Percentiles rank a stretch among this genome's conserved stretches.
Evolutionary conservation across 2,113 vertebrate species (phyloP).

Genomic region (mouse (Mus musculus)): DNA sequence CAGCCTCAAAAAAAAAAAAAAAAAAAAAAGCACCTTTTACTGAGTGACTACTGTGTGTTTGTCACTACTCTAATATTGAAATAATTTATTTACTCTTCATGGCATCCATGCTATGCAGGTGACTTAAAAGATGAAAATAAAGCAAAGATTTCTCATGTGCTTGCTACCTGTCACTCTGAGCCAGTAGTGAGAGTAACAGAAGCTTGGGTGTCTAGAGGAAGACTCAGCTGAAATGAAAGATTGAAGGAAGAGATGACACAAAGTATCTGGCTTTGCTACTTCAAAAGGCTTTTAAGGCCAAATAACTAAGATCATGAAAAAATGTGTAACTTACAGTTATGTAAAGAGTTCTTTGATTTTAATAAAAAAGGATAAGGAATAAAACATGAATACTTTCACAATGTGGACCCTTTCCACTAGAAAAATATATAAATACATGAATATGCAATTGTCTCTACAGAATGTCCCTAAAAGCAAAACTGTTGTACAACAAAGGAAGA

Average conservation of each 20-base stretch:
- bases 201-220: background rate
- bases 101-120: background rate
- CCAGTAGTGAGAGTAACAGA: background rate
- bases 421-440: slow-evolving; percentile 43
- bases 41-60: background rate
- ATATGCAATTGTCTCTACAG: background rate
- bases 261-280: slow-evolving; percentile 33
- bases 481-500: background rate
- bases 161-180: background rate
- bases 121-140: background rate
- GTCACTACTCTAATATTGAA: background rate
- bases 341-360: slow-evolving; percentile 59
- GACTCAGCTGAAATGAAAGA: background rate
- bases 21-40: background rate
- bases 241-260: background rate
- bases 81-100: background rate
- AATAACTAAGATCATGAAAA: slow-evolving; percentile 12
- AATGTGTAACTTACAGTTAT: slow-evolving; percentile 60
- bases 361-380: background rate
- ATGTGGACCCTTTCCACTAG: background rate
- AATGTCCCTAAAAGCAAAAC: background rate
- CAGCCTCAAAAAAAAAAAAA: background rate
- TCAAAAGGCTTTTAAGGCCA: slow-evolving; percentile 65
- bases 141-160: background rate
- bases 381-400: slow-evolving; percentile 36